Base-by-base conservation (phyloP, 2,888 invertebrate genomes). In the Coelogynopora nodosa region DNA sequence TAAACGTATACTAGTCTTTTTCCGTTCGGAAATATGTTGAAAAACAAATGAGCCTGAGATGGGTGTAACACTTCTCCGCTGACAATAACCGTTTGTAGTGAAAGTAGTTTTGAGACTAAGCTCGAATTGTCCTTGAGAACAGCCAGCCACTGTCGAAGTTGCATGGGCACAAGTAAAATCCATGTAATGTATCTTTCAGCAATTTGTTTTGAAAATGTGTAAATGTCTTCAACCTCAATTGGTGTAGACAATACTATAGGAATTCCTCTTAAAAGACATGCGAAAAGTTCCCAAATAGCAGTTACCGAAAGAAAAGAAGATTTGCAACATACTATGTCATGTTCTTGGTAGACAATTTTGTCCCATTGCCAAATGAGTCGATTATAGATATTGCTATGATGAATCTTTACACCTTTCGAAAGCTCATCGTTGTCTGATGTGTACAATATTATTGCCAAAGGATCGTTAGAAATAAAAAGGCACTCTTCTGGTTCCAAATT, bases 241-340 rank as follows among this genome's bases (percentile, higher is more conserved):
- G 94, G 94, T 0, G 95, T 94, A 5, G 96, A 93, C 0, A 96
- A 94, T 26, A 96, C 91, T 85, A 96, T 91, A 0, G 95, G 93
- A 87, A 94, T 92, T 10, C 94, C 95, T 88, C 94, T 94, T 23
- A 96, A 92, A 81, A 97, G 91, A 0, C 96, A 95, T 0, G 95
- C 95, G 95, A 96, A 96, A 86, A 97, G 94, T 93, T 97, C 97
- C 0, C 95, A 94, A 5, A 96, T 94, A 0, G 96, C 95, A 91
- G 97, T 97, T 0, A 97, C 96, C 90, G 97, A 97, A 0, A 96
- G 96, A 26, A 96, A 92, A 0, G 96, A 95, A 0, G 97, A 97
- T 92, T 97, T 97, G 93, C 96, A 96, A 0, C 96, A 94, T 89
- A 96, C 95, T 0, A 93, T 93, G 5, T 93, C 93, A 90, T 96